phyloP scores from a whole-genome alignment of 2,797 vertebrate genomes.

The Tadarida brasiliensis region DNA sequence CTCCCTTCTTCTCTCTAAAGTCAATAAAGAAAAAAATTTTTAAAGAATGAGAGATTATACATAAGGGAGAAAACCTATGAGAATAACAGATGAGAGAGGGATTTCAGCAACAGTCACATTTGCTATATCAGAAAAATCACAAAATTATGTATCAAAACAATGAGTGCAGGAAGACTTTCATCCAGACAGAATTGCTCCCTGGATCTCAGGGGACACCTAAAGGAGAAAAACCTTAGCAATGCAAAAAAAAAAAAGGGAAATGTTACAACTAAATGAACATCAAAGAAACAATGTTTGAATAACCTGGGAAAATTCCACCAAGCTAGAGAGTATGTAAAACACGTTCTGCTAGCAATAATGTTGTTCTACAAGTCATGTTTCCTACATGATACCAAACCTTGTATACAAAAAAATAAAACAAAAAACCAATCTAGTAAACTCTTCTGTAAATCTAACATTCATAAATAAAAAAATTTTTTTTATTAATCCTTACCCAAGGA shows the following conservation, averaged over 20 bases:
- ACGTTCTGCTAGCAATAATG: neutral
- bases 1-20: too few species aligned
- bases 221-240: neutral
- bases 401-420: neutral
- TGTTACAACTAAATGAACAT: neutral
- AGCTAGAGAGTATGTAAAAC: neutral
- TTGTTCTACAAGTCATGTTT: neutral
- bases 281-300: slow-evolving; percentile 31
- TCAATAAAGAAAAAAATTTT: too few species aligned
- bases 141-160: neutral
- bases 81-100: neutral
- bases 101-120: neutral
- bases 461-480: neutral
- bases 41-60: neutral
- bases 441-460: neutral
- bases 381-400: neutral
- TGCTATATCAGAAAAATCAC: neutral
- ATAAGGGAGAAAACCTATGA: neutral
- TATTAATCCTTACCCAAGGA: too few species aligned
- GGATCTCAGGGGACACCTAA: neutral
- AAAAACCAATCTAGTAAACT: neutral
- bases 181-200: neutral
- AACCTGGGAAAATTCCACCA: slow-evolving; percentile 24
- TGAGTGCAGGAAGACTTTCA: neutral
- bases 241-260: neutral